phyloP scores from a whole-genome alignment of 2,888 invertebrate genomes.

The Erebia aethiops region DNA sequence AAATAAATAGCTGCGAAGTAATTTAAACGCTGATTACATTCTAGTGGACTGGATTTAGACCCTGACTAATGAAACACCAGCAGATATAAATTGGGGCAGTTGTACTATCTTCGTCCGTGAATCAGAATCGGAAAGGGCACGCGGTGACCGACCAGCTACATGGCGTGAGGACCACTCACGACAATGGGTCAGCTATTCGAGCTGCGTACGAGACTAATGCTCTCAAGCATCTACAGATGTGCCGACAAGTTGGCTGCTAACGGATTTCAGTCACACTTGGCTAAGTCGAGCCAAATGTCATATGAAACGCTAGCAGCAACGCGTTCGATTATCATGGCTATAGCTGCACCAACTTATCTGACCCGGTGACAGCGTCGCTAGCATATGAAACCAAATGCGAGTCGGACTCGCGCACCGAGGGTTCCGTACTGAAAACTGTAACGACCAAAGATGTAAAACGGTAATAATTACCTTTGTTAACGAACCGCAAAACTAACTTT shows the following conservation, averaged over 20 bases:
- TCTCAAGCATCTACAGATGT: neutral
- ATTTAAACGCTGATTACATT: conserved; percentile 8
- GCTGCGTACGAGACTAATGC: conserved; percentile 46
- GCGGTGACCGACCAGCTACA: conserved; percentile 48
- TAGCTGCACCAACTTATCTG: no score
- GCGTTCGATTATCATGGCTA: no score
- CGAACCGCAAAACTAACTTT: no score
- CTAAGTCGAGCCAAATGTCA: neutral
- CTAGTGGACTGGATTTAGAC: conserved; percentile 16
- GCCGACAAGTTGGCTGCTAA: neutral
- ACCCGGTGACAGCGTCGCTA: no score
- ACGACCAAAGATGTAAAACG: no score
- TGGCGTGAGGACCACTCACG: conserved; percentile 43
- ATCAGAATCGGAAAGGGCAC: conserved; percentile 62
- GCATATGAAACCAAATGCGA: no score
- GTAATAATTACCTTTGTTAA: no score
- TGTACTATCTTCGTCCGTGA: conserved; percentile 54
- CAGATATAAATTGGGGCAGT: conserved; percentile 28
- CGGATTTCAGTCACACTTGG: neutral
- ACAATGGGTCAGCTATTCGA: conserved; percentile 59
- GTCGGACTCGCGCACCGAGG: no score
- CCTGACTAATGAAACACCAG: conserved; percentile 21
- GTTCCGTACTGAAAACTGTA: no score
- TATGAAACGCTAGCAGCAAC: no score
- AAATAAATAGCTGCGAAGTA: neutral